Percentiles rank a stretch among this genome's conserved stretches.
phyloP scores from a whole-genome alignment of 2,797 vertebrate species.

The Pelodytes ibericus region DNA sequence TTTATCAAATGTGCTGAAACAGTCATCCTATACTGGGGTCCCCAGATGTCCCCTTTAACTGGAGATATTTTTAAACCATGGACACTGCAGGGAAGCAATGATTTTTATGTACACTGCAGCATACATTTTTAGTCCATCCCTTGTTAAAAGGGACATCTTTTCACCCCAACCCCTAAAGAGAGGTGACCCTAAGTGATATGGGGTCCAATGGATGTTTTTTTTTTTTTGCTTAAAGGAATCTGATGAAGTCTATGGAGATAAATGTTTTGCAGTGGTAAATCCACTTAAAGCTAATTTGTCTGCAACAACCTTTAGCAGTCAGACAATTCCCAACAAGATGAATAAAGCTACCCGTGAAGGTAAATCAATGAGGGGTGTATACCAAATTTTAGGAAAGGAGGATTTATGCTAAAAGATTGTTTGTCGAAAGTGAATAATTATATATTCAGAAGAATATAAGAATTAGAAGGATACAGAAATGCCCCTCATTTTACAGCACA shows the following conservation, averaged over 20 bases:
- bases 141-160: not conserved
- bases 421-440: not conserved
- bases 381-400: not conserved
- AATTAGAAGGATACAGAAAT: not conserved
- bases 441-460: not conserved
- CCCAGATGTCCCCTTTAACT: not conserved
- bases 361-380: too few species aligned
- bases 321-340: too few species aligned
- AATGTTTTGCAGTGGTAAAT: too few species aligned
- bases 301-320: too few species aligned
- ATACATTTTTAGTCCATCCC: not conserved
- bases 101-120: not conserved
- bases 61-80: not conserved
- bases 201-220: too few species aligned
- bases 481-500: not conserved
- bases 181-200: too few species aligned
- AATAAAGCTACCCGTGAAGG: too few species aligned
- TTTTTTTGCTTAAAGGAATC: too few species aligned
- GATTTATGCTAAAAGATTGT: not conserved
- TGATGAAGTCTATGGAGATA: too few species aligned
- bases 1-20: constrained; percentile 40
- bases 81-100: not conserved
- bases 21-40: not conserved
- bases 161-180: too few species aligned
- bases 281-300: too few species aligned